Conservation (phyloP, 1,140 invertebrate species). For the Oncopodura yosiiana region DNA sequence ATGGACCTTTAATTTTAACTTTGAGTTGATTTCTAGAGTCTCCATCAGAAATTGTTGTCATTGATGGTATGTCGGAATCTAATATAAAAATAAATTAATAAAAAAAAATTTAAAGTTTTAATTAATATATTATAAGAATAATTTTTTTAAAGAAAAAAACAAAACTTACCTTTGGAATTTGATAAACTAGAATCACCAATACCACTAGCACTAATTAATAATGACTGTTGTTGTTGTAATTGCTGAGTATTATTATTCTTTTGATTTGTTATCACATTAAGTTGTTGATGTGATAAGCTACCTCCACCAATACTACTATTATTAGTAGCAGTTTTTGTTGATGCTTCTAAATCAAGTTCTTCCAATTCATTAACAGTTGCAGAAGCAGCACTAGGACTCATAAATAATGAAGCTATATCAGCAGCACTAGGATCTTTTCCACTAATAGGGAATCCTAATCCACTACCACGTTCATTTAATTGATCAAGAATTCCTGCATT, state of each 20-base stretch:
- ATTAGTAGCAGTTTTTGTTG: constrained; percentile 5
- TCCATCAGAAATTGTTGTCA: too few relatives aligned
- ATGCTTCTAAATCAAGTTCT: constrained; percentile 55
- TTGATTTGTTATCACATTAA: constrained; percentile 11
- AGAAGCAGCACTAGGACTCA: constrained; percentile 47
- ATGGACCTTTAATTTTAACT: constrained; percentile 82
- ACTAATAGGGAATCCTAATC: constrained; percentile 9
- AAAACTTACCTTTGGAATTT: constrained; percentile 7
- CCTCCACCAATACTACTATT: not conserved
- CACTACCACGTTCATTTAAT: constrained; percentile 37
- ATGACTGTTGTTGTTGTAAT: not conserved
- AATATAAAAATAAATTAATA: too few relatives aligned
- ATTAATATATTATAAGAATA: too few relatives aligned
- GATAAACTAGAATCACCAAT: constrained; percentile 6
- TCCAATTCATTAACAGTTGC: constrained; percentile 54
- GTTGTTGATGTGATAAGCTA: not conserved
- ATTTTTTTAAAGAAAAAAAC: too few relatives aligned
- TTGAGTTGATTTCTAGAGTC: constrained; percentile 69
- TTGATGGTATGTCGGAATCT: too few relatives aligned
- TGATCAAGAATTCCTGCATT: constrained; percentile 45
- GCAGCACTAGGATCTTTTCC: constrained; percentile 38
- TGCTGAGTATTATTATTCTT: constrained; percentile 11
- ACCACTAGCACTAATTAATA: not conserved
- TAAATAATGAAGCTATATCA: constrained; percentile 48
- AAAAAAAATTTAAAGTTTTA: too few relatives aligned